Conservation (phyloP, 2,113 vertebrate genomes). For the Phodopus roborovskii region DNA sequence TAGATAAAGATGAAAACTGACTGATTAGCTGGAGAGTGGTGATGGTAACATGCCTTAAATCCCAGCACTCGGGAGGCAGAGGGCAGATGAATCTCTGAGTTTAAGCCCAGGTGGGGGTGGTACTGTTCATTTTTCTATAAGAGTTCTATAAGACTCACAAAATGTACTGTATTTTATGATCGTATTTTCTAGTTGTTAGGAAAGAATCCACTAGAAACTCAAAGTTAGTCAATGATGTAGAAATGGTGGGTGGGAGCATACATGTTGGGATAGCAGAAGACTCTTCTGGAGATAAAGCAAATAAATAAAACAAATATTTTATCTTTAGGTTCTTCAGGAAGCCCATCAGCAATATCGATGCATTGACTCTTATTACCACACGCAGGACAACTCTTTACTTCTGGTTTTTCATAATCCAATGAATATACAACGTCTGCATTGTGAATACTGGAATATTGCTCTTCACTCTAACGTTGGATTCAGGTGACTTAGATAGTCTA, state of each 20-base stretch:
- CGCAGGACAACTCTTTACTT: conserved; percentile 89
- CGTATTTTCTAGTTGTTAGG: background rate
- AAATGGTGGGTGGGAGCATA: background rate
- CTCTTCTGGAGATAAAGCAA: background rate
- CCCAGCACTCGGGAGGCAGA: background rate
- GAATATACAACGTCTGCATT: conserved; percentile 85
- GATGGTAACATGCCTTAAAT: background rate
- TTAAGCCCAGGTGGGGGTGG: too few relatives aligned
- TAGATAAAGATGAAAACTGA: background rate
- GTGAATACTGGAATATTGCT: conserved; percentile 89
- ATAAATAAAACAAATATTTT: background rate
- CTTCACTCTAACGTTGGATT: conserved; percentile 95
- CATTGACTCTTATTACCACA: conserved; percentile 90
- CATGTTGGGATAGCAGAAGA: background rate
- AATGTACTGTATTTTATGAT: background rate
- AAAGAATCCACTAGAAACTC: background rate
- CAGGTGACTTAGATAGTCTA: conserved; percentile 87
- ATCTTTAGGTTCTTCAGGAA: conserved; percentile 90
- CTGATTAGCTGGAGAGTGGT: background rate
- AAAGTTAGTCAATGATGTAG: background rate
- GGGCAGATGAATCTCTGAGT: background rate
- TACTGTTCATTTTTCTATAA: conserved; percentile 1
- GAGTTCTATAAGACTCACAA: background rate
- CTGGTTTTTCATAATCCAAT: conserved; percentile 95
- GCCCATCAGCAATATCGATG: conserved; percentile 89